Evolutionary conservation across 2,797 vertebrate species (phyloP).

Genomic region (Helicolenus hilgendorfi): DNA sequence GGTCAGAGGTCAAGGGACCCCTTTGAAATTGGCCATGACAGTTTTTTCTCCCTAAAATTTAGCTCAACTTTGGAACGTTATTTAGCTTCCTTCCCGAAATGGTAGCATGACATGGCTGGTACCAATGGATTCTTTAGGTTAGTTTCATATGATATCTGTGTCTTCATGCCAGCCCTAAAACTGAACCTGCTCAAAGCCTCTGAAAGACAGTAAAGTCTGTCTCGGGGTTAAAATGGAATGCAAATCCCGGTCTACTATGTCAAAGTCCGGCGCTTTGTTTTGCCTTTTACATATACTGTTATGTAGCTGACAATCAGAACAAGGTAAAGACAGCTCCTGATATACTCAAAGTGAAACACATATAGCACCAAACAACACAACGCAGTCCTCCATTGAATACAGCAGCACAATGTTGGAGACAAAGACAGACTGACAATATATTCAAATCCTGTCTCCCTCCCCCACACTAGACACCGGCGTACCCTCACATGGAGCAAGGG

Average conservation of each 20-base stretch:
- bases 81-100: too few relatives aligned
- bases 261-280: background rate
- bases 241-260: background rate
- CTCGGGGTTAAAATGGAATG: background rate
- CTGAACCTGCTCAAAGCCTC: too few relatives aligned
- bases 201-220: too few relatives aligned
- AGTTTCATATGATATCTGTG: too few relatives aligned
- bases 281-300: background rate
- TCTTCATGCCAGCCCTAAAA: too few relatives aligned
- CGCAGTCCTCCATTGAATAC: background rate
- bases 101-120: too few relatives aligned
- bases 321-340: background rate
- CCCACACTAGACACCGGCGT: background rate
- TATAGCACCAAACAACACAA: background rate
- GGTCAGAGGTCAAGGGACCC: too few relatives aligned
- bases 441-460: constrained; percentile 38
- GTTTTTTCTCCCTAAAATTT: too few relatives aligned
- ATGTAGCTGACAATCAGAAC: background rate
- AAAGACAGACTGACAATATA: constrained; percentile 47
- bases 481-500: background rate
- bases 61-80: too few relatives aligned
- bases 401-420: constrained; percentile 14
- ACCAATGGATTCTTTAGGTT: too few relatives aligned
- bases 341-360: background rate
- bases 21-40: too few relatives aligned